phyloP scores from a whole-genome alignment of 2,113 vertebrate genomes.

The Motacilla alba region DNA sequence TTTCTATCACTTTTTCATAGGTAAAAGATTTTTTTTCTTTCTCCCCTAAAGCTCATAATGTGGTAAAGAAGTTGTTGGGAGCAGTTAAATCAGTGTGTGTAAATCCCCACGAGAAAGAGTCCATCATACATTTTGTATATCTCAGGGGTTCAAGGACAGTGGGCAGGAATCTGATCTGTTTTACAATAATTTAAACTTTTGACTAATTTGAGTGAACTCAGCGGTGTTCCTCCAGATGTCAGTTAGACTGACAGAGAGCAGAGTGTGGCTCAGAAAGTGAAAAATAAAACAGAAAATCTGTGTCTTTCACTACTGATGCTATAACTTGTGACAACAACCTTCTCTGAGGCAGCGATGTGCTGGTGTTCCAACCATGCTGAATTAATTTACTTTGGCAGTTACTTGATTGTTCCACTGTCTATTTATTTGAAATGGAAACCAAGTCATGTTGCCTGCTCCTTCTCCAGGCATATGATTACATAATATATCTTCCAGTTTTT shows the following conservation, averaged over 20 bases:
- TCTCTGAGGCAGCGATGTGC: conserved; percentile 43
- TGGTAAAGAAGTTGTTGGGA: conserved; percentile 13
- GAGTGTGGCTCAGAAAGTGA: conserved; percentile 53
- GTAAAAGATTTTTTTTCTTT: neutral
- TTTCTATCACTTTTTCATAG: conserved; percentile 33
- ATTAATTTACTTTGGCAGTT: conserved; percentile 80
- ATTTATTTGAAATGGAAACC: conserved; percentile 82
- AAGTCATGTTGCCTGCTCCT: conserved; percentile 63
- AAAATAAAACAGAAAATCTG: conserved; percentile 71
- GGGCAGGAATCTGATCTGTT: conserved; percentile 23
- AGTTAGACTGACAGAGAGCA: conserved; percentile 32
- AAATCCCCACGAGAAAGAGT: conserved; percentile 43
- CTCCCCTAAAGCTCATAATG: conserved; percentile 9
- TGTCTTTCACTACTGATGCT: conserved; percentile 46
- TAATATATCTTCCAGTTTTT: conserved; percentile 50
- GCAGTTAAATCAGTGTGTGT: conserved; percentile 44
- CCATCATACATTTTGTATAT: conserved; percentile 37
- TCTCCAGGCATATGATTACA: conserved; percentile 36
- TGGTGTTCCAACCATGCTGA: conserved; percentile 78
- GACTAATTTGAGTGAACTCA: conserved; percentile 26
- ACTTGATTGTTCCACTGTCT: conserved; percentile 72
- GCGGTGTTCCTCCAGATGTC: neutral
- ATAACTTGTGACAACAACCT: conserved; percentile 37
- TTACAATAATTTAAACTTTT: conserved; percentile 2
- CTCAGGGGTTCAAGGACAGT: conserved; percentile 26